A percentile compares a stretch with the other conserved stretches of the same genome.
Evolutionary conservation across 2,113 vertebrate genomes (phyloP).

Genomic region (Misgurnus anguillicaudatus): DNA sequence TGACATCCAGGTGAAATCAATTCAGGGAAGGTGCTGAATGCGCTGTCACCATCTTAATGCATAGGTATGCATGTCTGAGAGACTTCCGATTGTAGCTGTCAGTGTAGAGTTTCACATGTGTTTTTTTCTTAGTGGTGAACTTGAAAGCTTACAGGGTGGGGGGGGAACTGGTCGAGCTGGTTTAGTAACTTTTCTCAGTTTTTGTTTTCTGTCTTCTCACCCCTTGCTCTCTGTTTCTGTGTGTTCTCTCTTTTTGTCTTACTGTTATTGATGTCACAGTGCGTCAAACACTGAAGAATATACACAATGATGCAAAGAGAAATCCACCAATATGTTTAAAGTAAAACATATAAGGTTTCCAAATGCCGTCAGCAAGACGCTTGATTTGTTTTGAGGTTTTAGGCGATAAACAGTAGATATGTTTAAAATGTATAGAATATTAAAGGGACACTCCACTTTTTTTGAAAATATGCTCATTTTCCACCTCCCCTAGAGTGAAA

Average conservation of each 20-base stretch:
- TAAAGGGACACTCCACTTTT: too few relatives aligned
- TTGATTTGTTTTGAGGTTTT: too few relatives aligned
- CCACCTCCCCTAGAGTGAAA: too few relatives aligned
- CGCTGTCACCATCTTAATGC: constrained; percentile 48
- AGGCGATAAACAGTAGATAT: too few relatives aligned
- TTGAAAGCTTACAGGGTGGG: constrained; percentile 57
- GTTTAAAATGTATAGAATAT: too few relatives aligned
- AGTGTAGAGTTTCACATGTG: constrained; percentile 50
- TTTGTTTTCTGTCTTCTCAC: constrained; percentile 51
- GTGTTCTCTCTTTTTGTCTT: constrained; percentile 40
- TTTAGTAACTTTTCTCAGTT: constrained; percentile 57
- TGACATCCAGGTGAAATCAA: constrained; percentile 57
- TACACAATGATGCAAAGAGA: neutral
- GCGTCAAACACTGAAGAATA: neutral
- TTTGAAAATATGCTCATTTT: too few relatives aligned
- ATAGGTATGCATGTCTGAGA: constrained; percentile 45
- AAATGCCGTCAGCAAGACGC: too few relatives aligned
- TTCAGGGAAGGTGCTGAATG: constrained; percentile 68
- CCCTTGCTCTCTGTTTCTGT: constrained; percentile 11
- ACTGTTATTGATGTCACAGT: neutral
- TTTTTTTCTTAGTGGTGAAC: constrained; percentile 61
- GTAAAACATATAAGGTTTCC: too few relatives aligned
- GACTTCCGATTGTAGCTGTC: constrained; percentile 32
- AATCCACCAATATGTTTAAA: too few relatives aligned
- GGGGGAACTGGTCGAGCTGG: constrained; percentile 63